Conservation (phyloP, 2,113 vertebrate genomes). For the Sinocyclocheilus rhinocerous region DNA sequence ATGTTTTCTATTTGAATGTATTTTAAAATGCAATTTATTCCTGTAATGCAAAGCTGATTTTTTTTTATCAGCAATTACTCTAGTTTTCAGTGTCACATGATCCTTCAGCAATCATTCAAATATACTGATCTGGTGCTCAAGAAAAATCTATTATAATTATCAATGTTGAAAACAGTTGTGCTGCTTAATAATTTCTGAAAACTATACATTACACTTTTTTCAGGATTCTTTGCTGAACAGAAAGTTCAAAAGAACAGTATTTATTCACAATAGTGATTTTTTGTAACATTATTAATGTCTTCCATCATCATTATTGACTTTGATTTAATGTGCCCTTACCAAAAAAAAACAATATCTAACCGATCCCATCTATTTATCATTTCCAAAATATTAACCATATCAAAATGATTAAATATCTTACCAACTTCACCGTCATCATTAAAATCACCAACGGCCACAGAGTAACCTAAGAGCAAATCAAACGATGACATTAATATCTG, state of each 20-base stretch:
- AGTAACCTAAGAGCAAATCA: constrained; percentile 81
- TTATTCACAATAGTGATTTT: not conserved
- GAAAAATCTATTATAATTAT: not conserved
- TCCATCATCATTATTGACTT: not conserved
- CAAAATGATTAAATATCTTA: constrained; percentile 62
- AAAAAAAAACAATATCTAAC: not conserved
- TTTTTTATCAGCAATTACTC: not conserved
- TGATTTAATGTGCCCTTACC: not conserved
- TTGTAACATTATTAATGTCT: not conserved
- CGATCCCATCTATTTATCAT: not conserved
- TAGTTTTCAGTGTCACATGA: not conserved
- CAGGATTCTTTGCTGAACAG: not conserved
- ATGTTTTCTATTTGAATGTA: not conserved
- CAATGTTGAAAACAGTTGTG: not conserved
- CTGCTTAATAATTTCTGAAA: not conserved
- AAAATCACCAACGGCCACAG: constrained; percentile 92
- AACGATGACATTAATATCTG: not conserved
- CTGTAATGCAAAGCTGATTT: not conserved
- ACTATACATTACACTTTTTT: not conserved
- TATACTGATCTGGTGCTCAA: not conserved
- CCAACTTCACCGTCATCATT: constrained; percentile 86
- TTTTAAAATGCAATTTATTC: not conserved
- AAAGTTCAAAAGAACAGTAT: not conserved
- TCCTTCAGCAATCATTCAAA: not conserved
- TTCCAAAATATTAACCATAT: not conserved